Evolutionary conservation across 35 echinoderm and acorn worm genomes (phyloP).

Genomic region (Apostichopus japonicus): DNA sequence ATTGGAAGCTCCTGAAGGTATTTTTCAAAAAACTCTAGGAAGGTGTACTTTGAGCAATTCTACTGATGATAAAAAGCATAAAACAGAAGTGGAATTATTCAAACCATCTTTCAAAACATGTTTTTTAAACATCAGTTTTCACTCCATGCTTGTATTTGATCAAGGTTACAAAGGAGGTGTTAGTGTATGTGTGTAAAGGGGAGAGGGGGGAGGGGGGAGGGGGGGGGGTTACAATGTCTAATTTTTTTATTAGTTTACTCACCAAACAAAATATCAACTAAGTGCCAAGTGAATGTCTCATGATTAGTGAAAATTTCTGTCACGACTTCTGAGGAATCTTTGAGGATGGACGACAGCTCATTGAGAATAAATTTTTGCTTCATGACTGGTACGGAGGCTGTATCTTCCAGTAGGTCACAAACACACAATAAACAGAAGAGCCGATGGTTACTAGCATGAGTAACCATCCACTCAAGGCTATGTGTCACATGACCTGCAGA

Average conservation of each 20-base stretch:
- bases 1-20: too few species aligned
- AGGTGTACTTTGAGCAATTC: too few species aligned
- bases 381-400: not conserved
- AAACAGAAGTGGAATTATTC: too few species aligned
- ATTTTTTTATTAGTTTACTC: not conserved
- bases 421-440: slow-evolving; percentile 16
- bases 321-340: not conserved
- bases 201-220: too few species aligned
- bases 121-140: too few species aligned
- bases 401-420: slow-evolving; percentile 7
- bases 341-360: not conserved
- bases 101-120: too few species aligned
- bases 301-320: slow-evolving; percentile 4
- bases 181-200: too few species aligned
- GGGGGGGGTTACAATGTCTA: too few species aligned
- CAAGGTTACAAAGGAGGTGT: too few species aligned
- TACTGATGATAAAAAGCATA: too few species aligned
- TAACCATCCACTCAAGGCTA: slow-evolving; percentile 23
- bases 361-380: slow-evolving; percentile 24
- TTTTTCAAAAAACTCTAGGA: too few species aligned
- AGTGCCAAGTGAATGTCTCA: slow-evolving; percentile 32
- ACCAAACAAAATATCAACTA: slow-evolving; percentile 18
- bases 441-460: not conserved
- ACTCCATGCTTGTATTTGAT: too few species aligned
- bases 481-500: not conserved